Base-by-base conservation (phyloP, 2,888 invertebrate genomes). In the Bhutanitis thaidina region DNA sequence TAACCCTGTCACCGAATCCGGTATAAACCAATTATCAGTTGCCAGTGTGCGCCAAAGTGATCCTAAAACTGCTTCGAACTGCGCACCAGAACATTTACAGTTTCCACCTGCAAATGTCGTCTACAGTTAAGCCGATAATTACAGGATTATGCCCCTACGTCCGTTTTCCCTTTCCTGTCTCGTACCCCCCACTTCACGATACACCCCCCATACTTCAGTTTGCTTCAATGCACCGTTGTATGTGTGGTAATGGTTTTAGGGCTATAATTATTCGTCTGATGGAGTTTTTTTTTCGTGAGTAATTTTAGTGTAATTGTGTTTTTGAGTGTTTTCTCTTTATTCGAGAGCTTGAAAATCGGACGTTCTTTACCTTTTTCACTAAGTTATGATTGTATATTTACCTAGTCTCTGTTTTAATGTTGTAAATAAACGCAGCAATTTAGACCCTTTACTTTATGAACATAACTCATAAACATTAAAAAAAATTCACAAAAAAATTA, bases 41-140 rank as follows among this genome's bases (percentile, higher is more conserved):
- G 51, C 43, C 51, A 54, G 49, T 72, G 49, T 71, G 74, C 74
- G 74, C 75, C 74, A 74, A 69, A 67, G 62, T 69, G 71, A 72
- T 69, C 67, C 72, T 71, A 67, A 74, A 79, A 71, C 60, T 61
- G 57, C 53, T 57, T 55, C 41, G 12, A 55, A 52, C 49, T 59
- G 61, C 60, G 62, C 71, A 74, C 76, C 73, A 73, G 72, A 47
- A 50, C 61, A 64, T 61, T 12, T 69, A 72, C 71, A 67, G 66
- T 73, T 71, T 69, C 76, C 80, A 83, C 86, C 86, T 87, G 86
- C 74, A 71, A 81, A 77, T 80, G 86, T 78, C 81, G 83, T 83
- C 84, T 85, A 69, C 78, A 80, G 85, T 77, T 88, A 87, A 88
- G 87, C 85, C 77, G 88, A 87, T 88, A 88, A 88, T 88, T 87